phyloP scores from a whole-genome alignment of 2,113 vertebrate species.

The Plestiodon gilberti region DNA sequence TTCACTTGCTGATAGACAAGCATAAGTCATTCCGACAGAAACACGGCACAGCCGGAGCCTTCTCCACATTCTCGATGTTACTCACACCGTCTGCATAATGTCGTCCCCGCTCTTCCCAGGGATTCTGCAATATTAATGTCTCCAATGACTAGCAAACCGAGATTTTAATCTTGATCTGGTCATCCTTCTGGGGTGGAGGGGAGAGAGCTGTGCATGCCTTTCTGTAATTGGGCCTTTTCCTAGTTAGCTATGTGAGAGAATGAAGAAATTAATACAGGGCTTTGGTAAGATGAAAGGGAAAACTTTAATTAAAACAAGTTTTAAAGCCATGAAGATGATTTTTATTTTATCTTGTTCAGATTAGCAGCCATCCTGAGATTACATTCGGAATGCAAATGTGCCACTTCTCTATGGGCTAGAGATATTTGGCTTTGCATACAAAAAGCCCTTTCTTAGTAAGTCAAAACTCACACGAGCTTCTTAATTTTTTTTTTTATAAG shows the following conservation, averaged over 20 bases:
- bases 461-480: slow-evolving; percentile 26
- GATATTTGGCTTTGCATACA: slow-evolving; percentile 27
- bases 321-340: slow-evolving; percentile 52
- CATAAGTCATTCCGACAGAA: background rate
- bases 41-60: rapidly evolving
- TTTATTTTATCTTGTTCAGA: slow-evolving; percentile 45
- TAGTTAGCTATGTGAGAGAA: slow-evolving; percentile 43
- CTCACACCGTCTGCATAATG: background rate
- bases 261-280: slow-evolving; percentile 45
- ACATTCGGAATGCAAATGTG: slow-evolving; percentile 3
- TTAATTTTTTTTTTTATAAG: background rate
- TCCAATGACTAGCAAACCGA: background rate
- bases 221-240: background rate
- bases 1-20: rapidly evolving
- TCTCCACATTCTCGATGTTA: background rate
- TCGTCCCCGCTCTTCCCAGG: background rate
- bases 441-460: slow-evolving; percentile 30
- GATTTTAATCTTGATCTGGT: slow-evolving; percentile 10
- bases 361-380: slow-evolving; percentile 52
- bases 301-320: slow-evolving; percentile 67
- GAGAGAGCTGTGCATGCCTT: background rate
- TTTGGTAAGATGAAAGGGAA: slow-evolving; percentile 60
- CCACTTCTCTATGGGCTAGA: background rate
- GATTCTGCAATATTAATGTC: slow-evolving; percentile 12
- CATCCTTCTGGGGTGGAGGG: background rate